Evolutionary conservation across 2,797 vertebrate genomes (phyloP), one percentile per base, ranked within the genome.

Genomic region (Oryzias dopingdopingensis): DNA sequence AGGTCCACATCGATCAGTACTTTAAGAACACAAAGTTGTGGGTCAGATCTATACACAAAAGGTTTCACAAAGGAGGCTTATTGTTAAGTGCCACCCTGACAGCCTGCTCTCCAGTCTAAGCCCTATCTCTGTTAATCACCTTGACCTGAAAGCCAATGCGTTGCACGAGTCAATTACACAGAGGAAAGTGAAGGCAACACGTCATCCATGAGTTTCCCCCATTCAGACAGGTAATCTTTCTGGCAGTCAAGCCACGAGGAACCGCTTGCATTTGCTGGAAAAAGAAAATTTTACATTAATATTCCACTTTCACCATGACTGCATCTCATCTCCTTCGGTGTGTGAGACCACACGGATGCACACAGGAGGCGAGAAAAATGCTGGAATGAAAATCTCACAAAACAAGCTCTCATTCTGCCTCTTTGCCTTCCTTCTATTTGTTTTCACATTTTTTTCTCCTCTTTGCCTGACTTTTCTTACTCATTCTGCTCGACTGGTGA

Each of bases 101-200:
- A 70, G 65, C 62, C 62, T 14, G 74, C 64, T 72, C 79, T 81
- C 56, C 79, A 65, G 74, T 62, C 74, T 76, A 67, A 68, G 59
- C 48, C 46, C 0, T 47, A 65, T 69, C 10, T 81, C 59, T 61
- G 62, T 85, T 90, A 87, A 91, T 91, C 88, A 90, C 80, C 74
- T 58, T 54, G 66, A 84, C 83, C 81, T 74, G 64, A 84, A 82
- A 89, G 86, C 91, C 91, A 81, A 91, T 89, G 86, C 59, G 12
- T 55, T 46, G 75, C 69, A 76, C 49, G 16, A 90, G 85, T 90
- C 86, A 83, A 88, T 88, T 90, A 88, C 83, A 73, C 43, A 24
- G 71, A 61, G 72, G 77, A 56, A 60, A 68, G 66, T 79, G 62
- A 44, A 16, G 65, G 65, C 22, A 49, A 70, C 51, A 69, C 17